Evolutionary conservation across 2,113 vertebrate genomes (phyloP).

Genomic region (Meles meles): DNA sequence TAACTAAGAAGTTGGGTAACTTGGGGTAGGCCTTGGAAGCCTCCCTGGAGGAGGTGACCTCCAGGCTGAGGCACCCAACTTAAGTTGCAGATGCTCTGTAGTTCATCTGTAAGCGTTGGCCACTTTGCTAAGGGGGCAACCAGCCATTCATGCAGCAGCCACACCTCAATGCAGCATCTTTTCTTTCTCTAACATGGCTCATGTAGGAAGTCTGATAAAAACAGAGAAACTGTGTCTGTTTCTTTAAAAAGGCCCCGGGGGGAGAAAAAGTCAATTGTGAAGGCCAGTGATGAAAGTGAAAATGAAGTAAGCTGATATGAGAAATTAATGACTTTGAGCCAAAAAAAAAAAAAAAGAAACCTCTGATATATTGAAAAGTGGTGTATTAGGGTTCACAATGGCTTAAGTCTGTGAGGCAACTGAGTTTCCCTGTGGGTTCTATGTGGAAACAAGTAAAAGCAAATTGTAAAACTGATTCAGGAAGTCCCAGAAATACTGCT

Average conservation of each 20-base stretch:
- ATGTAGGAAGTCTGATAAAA: not conserved
- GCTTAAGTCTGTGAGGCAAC: not conserved
- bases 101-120: not conserved
- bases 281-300: not conserved
- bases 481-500: constrained; percentile 5
- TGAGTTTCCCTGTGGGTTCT: not conserved
- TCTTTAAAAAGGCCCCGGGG: not conserved
- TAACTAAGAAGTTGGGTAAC: not conserved
- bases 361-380: not conserved
- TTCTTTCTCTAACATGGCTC: not conserved
- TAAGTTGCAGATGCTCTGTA: not conserved
- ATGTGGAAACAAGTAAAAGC: not conserved
- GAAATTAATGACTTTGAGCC: not conserved
- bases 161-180: not conserved
- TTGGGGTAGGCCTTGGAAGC: not conserved
- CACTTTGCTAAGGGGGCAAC: not conserved
- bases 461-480: not conserved
- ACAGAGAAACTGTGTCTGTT: not conserved
- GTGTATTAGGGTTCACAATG: not conserved
- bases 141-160: not conserved
- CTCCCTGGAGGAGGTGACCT: not conserved
- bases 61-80: not conserved
- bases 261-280: not conserved
- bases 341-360: constrained; percentile 29
- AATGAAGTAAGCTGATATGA: not conserved